Evolutionary conservation across 2,797 vertebrate genomes (phyloP).

Genomic region (Eutrigla gurnardus): DNA sequence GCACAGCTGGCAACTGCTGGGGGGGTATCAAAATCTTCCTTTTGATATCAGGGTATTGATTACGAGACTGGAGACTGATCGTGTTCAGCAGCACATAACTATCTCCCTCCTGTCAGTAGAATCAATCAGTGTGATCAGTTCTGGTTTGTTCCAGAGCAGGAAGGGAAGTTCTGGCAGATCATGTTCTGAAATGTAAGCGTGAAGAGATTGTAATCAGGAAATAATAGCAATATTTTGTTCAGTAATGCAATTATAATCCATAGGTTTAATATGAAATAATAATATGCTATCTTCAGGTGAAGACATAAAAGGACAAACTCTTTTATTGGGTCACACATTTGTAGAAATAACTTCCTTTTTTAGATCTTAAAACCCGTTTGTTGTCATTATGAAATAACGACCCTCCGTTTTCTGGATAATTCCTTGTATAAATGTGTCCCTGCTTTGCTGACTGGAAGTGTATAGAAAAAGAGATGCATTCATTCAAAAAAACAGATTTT

Average conservation of each 20-base stretch:
- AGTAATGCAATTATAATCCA: not conserved
- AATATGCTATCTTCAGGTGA: not conserved
- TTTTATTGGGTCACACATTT: not conserved
- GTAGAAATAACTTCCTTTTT: not conserved
- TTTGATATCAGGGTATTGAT: constrained; percentile 57
- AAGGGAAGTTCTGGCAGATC: not conserved
- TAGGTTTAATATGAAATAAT: not conserved
- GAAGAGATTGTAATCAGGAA: not conserved
- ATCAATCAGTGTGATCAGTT: constrained; percentile 21
- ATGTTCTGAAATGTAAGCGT: not conserved
- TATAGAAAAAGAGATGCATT: not conserved
- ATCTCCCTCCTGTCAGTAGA: constrained; percentile 1
- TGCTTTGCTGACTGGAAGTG: not conserved
- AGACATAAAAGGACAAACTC: not conserved
- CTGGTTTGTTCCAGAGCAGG: not conserved
- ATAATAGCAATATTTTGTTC: not conserved
- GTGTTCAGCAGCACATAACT: constrained; percentile 14
- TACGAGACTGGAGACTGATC: constrained; percentile 8
- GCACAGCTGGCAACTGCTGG: constrained; percentile 31
- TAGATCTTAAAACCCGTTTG: not conserved
- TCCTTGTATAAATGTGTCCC: not conserved
- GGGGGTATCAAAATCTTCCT: constrained; percentile 38
- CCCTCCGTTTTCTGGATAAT: not conserved
- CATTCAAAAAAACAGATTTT: constrained; percentile 3
- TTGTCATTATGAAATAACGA: not conserved